Evolutionary conservation across 1,140 invertebrate species (phyloP), one percentile per base, ranked within the genome.

Genomic region (Drepana arcuata): DNA sequence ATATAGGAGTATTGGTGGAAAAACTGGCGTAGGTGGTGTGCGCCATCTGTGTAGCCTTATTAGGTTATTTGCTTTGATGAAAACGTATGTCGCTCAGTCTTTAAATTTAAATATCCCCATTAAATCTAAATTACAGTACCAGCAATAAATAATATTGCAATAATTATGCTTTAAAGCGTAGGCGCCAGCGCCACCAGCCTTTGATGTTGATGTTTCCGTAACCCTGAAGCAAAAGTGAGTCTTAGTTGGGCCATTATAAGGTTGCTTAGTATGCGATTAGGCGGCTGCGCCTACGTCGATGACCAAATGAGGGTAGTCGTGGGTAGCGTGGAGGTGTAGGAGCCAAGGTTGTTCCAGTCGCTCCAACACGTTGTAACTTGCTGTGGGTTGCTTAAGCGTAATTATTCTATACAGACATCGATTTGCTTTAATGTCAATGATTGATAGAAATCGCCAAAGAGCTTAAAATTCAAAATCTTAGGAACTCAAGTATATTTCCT

Each of bases 261-360:
- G 70, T 71, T 79, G 66, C 57, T 77, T 65, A 65, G 65, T 46
- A 48, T 40, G 48, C 49, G 67, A 71, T 78, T 75, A 73, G 73
- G 53, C 48, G 48, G 62, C 54, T 58, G 63, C 63, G 64, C 77
- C 77, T 55, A 82, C 77, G 49, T 42, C 43, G 57, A 62, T 79
- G 72, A 79, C 78, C 78, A 82, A 82, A 79, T 79, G 73, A 74
- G 74, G 74, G 74, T 79, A 67, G 57, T 37, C 69, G 77, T 81
- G 72, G 74, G 78, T 41, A 69, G 78, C 53, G 48, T 60, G 77
- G 72, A 82, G 77, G 77, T 71, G 72, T 72, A 63, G 66, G 38
- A 72, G 54, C 66, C 74, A 79, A 79, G 78, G 74, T 58, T 78
- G 68, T 66, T 63, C 64, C 66, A 71, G 67, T 71, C 71, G 57